Evolutionary conservation across 2,797 vertebrate genomes (phyloP).

Genomic region (Manis javanica): DNA sequence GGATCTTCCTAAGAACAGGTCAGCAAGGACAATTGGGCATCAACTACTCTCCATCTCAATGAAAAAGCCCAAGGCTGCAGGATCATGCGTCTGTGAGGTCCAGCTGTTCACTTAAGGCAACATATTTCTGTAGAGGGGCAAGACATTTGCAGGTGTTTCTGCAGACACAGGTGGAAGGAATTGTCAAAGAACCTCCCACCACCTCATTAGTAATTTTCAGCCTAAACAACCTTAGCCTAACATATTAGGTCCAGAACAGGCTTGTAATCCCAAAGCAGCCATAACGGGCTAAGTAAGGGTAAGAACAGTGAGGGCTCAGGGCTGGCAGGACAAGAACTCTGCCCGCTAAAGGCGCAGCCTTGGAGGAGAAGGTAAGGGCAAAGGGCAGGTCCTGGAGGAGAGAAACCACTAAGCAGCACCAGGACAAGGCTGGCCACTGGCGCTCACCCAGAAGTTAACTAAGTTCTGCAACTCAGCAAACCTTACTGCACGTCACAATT

Average conservation of each 20-base stretch:
- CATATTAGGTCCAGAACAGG: background rate
- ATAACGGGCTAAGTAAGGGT: too few species aligned
- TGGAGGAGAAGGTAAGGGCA: background rate
- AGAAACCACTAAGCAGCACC: background rate
- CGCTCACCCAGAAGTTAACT: background rate
- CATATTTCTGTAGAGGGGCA: background rate
- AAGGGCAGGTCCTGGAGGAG: background rate
- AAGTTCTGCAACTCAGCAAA: background rate
- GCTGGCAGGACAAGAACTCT: background rate
- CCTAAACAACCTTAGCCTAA: background rate
- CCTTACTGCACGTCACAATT: background rate
- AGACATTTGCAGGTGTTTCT: background rate
- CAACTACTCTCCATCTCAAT: background rate
- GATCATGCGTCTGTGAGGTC: background rate
- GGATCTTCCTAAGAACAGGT: background rate
- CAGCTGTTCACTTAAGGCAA: background rate
- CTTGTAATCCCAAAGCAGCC: background rate
- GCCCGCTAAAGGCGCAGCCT: fast-evolving
- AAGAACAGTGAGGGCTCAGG: fast-evolving
- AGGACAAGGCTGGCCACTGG: fast-evolving
- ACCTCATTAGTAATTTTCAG: background rate
- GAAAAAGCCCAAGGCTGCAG: background rate
- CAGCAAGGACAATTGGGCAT: background rate
- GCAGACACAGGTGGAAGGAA: background rate
- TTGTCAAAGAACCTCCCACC: background rate